Conservation (phyloP, 2,113 vertebrate species). For the Anguilla rostrata region DNA sequence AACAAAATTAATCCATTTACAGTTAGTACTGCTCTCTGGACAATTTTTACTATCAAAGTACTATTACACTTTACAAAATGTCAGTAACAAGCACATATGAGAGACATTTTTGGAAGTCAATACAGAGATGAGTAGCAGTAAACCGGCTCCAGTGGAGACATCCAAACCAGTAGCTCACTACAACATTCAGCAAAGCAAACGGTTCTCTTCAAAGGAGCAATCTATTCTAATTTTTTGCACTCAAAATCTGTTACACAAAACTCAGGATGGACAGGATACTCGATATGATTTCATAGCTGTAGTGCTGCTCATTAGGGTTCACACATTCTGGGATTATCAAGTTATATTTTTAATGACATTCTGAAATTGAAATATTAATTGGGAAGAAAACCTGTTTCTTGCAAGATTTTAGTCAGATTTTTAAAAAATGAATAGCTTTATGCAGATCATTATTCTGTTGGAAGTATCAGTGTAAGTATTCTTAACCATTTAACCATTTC, state of each 20-base stretch:
- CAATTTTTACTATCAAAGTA: neutral
- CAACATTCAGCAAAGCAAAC: neutral
- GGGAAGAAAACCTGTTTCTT: neutral
- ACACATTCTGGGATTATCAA: neutral
- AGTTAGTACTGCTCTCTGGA: neutral
- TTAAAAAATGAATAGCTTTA: no score
- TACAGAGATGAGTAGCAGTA: neutral
- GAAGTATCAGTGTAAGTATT: neutral
- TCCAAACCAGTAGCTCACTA: no score
- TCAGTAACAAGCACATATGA: neutral
- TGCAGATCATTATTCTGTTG: neutral
- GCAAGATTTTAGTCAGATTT: neutral
- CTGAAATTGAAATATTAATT: no score
- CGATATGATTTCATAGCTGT: neutral
- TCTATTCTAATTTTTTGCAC: neutral
- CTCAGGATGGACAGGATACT: neutral
- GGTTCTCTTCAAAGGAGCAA: neutral
- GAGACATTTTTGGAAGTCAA: neutral
- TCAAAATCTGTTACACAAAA: neutral
- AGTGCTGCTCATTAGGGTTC: neutral
- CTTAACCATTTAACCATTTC: neutral
- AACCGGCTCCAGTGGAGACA: neutral
- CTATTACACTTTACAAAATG: neutral
- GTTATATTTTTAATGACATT: neutral
- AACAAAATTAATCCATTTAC: conserved; percentile 17